Base-by-base conservation (phyloP, 1,140 invertebrate species). In the Parapsyche elsis region DNA sequence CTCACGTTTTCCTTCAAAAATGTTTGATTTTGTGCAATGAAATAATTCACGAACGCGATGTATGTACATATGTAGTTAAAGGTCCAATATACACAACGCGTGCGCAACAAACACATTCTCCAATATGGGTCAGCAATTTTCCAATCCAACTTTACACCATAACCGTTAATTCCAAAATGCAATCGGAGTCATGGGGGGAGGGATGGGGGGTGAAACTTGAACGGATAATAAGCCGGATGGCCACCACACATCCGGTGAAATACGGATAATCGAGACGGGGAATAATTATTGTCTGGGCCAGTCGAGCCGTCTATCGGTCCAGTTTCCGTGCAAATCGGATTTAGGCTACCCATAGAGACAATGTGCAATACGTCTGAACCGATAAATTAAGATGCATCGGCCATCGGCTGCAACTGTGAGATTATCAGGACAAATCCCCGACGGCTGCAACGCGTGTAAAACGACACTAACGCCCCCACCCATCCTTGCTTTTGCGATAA, bases 61-160 rank as follows among this genome's bases (percentile, higher is more conserved):
- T 53, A 53, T 53, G 16, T 53, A 53, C 16, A 12, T 53, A 53
- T 12, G 12, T 12, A 53, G 1, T 5, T 12, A 53, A 7, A 46
- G 45, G 45, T 46, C 10, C 2, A 2, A 53, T 10, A 53, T 10
- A 53, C 49, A 53, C 12, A 53, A 2, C 49, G 49, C 10, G 49
- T 38, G 16, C 10, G 49, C 49, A 53, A 53, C 49, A 53, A 53
- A 53, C 49, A 53, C 49, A 53, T 53, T 53, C 10, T 14, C 12
- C 49, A 10, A 53, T 53, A 53, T 53, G 49, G 49, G 49, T 53
- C 49, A 53, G 49, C 49, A 53, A 53, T 53, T 53, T 53, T 53
- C 49, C 16, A 53, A 53, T 53, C 49, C 24, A 67, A 67, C 64
- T 67, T 67, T 67, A 23, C 24, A 5, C 64, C 64, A 67, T 67